These are phyloP conservation scores for Ganaspis sp. DNA, from an alignment of 1,140 invertebrate genomes.

Conservation along the genomic window DNA sequence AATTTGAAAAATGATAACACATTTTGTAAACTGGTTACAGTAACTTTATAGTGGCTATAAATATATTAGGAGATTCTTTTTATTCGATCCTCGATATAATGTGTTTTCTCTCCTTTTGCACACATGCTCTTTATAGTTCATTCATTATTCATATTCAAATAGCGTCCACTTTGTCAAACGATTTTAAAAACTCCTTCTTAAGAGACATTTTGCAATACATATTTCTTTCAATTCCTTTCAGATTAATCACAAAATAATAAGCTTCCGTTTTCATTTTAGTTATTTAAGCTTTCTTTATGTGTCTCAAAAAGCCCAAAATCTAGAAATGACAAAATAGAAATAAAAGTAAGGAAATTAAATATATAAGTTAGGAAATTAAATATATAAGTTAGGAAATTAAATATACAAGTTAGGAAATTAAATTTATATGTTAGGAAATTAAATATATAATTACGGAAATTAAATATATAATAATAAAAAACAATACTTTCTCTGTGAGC, in stretches of 20 bases:
- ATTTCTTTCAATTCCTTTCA: neutral
- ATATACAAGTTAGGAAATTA: too few relatives aligned
- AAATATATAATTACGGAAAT: too few relatives aligned
- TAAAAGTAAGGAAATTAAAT: too few relatives aligned
- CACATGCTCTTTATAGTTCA: neutral
- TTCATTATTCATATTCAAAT: neutral
- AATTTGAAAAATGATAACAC: neutral
- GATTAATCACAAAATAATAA: neutral
- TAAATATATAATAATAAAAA: too few relatives aligned
- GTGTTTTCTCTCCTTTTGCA: neutral
- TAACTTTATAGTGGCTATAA: constrained; percentile 1
- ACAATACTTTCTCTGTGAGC: too few relatives aligned
- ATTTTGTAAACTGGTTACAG: neutral
- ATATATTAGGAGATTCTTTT: neutral
- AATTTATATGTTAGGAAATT: too few relatives aligned
- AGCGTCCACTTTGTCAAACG: neutral
- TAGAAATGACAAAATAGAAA: too few relatives aligned
- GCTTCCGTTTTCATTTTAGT: neutral
- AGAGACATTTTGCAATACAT: neutral
- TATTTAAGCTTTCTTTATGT: too few relatives aligned
- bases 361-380: too few relatives aligned
- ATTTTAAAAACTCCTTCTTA: neutral
- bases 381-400: too few relatives aligned
- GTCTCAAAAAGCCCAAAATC: too few relatives aligned
- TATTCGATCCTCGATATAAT: neutral